Percentiles rank a stretch among this genome's conserved stretches.
Evolutionary conservation across 1,140 invertebrate species (phyloP).

Genomic region (Globodera rostochiensis): DNA sequence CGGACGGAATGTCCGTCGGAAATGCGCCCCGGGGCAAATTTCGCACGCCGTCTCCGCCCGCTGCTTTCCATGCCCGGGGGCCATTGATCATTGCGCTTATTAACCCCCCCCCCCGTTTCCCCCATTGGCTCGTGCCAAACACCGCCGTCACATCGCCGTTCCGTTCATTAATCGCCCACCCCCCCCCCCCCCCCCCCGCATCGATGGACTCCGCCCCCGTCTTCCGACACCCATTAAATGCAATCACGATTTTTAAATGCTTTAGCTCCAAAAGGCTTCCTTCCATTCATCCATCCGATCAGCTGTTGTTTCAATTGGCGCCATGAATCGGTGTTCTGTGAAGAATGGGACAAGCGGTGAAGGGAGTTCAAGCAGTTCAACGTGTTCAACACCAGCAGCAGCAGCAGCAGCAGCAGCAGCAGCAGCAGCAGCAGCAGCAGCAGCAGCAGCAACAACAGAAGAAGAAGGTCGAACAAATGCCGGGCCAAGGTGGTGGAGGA

Average conservation of each 20-base stretch:
- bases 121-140: not conserved
- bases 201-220: not conserved
- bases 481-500: not conserved
- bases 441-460: not conserved
- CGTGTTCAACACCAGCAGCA: too few species aligned
- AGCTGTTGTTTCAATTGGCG: not conserved
- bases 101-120: not conserved
- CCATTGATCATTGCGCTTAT: not conserved
- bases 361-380: not conserved
- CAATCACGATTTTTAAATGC: too few species aligned
- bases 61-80: not conserved
- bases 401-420: not conserved
- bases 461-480: too few species aligned
- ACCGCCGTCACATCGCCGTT: not conserved
- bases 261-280: too few species aligned
- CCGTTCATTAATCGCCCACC: too few species aligned
- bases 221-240: not conserved
- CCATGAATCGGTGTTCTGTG: not conserved
- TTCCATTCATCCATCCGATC: too few species aligned
- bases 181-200: too few species aligned
- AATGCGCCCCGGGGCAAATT: not conserved
- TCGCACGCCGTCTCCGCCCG: not conserved
- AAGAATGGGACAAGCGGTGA: not conserved
- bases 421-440: not conserved
- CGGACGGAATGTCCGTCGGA: not conserved